phyloP scores from a whole-genome alignment of 2,113 vertebrate genomes.

The Gymnobelideus leadbeateri region DNA sequence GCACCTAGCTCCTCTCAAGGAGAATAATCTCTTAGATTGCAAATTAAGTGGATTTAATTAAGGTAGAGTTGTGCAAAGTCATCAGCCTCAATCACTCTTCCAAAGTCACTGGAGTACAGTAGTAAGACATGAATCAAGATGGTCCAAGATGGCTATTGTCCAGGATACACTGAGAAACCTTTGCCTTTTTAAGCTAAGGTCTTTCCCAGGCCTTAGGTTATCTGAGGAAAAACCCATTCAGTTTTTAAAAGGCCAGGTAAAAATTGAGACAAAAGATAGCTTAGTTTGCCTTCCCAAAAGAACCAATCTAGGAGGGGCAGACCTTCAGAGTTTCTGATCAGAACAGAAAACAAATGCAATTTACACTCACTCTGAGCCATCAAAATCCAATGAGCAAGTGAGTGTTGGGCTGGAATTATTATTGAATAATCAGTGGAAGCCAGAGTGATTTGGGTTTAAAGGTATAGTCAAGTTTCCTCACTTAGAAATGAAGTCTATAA shows the following conservation, averaged over 20 bases:
- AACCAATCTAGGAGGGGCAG: background rate
- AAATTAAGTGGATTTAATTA: background rate
- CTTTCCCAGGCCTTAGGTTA: background rate
- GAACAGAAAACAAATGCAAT: background rate
- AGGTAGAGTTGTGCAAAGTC: background rate
- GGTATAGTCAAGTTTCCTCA: background rate
- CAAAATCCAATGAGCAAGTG: background rate
- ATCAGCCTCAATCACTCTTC: background rate
- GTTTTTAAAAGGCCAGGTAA: background rate
- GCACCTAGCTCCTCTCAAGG: background rate
- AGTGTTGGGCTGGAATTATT: no score
- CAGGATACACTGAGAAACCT: background rate
- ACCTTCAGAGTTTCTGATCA: background rate
- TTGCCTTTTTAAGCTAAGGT: background rate
- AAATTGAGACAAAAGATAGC: background rate
- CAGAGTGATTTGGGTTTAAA: no score
- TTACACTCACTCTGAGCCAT: background rate
- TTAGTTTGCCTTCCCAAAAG: background rate
- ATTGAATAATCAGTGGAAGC: no score
- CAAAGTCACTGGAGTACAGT: background rate
- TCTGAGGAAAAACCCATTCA: background rate
- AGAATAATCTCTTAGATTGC: background rate
- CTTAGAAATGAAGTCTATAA: background rate
- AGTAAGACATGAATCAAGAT: background rate
- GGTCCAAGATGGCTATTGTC: background rate